These are phyloP conservation scores for Ascaphus truei DNA, from an alignment of 2,113 vertebrate species.

Conservation along the genomic window DNA sequence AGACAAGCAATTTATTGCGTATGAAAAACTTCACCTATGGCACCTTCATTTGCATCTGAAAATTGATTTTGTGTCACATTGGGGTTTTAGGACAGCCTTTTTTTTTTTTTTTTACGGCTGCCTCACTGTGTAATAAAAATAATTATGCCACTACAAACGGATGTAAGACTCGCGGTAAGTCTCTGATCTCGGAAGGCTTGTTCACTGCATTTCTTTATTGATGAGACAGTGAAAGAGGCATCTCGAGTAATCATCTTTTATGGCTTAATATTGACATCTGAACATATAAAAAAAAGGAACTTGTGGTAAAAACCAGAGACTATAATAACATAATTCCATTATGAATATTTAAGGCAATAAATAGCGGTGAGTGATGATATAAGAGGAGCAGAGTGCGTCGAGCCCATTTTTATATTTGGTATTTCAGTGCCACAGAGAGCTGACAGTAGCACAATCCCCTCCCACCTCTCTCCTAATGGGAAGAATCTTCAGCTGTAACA, in stretches of 20 bases:
- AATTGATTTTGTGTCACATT: conserved; percentile 68
- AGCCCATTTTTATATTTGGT: too few relatives aligned
- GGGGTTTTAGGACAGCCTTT: conserved; percentile 59
- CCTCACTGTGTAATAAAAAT: conserved; percentile 60
- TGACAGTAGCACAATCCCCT: too few relatives aligned
- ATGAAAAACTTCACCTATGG: conserved; percentile 60
- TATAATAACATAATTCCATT: conserved; percentile 31
- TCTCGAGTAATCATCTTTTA: conserved; percentile 47
- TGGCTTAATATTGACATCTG: conserved; percentile 57
- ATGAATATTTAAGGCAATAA: conserved; percentile 18
- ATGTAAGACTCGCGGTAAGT: conserved; percentile 48
- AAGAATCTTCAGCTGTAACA: too few relatives aligned
- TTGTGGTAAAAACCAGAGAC: conserved; percentile 31
- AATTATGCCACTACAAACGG: conserved; percentile 50
- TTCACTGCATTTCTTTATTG: conserved; percentile 47
- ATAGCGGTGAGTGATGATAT: too few relatives aligned
- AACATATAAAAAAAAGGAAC: conserved; percentile 43
- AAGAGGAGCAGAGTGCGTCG: too few relatives aligned
- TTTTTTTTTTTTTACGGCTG: conserved; percentile 49
- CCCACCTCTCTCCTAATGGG: too few relatives aligned
- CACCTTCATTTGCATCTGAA: conserved; percentile 63
- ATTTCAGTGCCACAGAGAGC: too few relatives aligned
- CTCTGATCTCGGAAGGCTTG: conserved; percentile 40
- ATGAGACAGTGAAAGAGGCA: conserved; percentile 45
- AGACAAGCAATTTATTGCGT: conserved; percentile 61